Evolutionary conservation across 2,888 invertebrate species (phyloP).

Genomic region (Caenorhabditis japonica): DNA sequence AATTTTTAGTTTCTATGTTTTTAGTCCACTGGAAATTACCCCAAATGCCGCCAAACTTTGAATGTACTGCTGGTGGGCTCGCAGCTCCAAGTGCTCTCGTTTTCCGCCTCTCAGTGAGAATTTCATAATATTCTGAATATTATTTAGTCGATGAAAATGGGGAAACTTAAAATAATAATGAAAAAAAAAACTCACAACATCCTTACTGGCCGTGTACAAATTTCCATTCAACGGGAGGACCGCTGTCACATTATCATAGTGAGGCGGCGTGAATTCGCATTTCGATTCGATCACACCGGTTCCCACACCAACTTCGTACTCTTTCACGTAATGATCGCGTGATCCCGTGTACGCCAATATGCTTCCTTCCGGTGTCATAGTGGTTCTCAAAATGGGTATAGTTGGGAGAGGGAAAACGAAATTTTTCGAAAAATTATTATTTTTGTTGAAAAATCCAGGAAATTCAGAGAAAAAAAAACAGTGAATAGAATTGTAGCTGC

Average conservation of each 20-base stretch:
- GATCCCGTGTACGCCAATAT: conserved; percentile 85
- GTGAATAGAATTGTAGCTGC: too few relatives aligned
- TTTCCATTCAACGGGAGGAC: conserved; percentile 79
- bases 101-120: conserved; percentile 65
- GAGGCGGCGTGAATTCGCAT: conserved; percentile 86
- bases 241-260: conserved; percentile 90
- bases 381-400: conserved; percentile 77
- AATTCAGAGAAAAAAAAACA: too few relatives aligned
- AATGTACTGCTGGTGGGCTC: conserved; percentile 64
- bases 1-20: neutral
- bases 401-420: conserved; percentile 46
- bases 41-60: conserved; percentile 55
- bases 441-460: too few relatives aligned
- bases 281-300: conserved; percentile 77
- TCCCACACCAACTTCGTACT: conserved; percentile 72
- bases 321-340: conserved; percentile 88
- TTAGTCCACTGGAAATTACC: conserved; percentile 1
- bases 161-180: neutral
- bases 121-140: conserved; percentile 68
- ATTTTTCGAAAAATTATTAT: too few relatives aligned
- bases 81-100: conserved; percentile 65
- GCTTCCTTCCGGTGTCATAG: conserved; percentile 82
- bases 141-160: too few relatives aligned
- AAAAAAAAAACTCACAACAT: conserved; percentile 80
- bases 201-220: conserved; percentile 88